These are phyloP conservation scores for Lineus longissimus DNA, from an alignment of 1,140 invertebrate genomes.

Conservation along the genomic window DNA sequence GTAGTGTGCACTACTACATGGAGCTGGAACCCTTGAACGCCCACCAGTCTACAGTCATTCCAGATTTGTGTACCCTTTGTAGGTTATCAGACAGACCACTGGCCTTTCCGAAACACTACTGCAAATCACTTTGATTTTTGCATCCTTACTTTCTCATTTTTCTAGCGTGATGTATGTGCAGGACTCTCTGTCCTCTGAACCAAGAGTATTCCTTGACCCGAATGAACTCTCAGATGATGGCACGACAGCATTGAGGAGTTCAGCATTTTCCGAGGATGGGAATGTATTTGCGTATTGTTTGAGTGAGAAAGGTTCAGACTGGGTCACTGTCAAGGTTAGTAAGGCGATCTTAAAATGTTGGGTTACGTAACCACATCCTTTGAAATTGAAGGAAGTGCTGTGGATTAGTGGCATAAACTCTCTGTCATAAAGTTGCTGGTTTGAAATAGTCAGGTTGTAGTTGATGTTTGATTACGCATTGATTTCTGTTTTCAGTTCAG, in stretches of 20 bases:
- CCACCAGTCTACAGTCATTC: too few relatives aligned
- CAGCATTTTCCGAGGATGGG: conserved; percentile 87
- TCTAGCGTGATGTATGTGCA: conserved; percentile 89
- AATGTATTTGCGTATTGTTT: conserved; percentile 85
- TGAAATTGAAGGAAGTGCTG: too few relatives aligned
- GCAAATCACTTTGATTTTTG: neutral
- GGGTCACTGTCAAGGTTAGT: conserved; percentile 74
- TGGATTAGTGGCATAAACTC: too few relatives aligned
- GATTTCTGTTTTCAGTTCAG: conserved; percentile 53
- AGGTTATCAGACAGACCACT: too few relatives aligned
- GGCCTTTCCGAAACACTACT: too few relatives aligned
- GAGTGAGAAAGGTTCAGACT: conserved; percentile 90
- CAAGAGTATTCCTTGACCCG: conserved; percentile 89
- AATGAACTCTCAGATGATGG: conserved; percentile 91
- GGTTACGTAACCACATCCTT: too few relatives aligned
- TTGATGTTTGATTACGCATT: too few relatives aligned
- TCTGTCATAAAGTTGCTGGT: too few relatives aligned
- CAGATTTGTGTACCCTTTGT: too few relatives aligned
- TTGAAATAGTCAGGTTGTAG: too few relatives aligned
- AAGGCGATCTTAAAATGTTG: neutral
- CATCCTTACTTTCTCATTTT: conserved; percentile 7
- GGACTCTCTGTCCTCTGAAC: conserved; percentile 73
- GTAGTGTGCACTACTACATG: too few relatives aligned
- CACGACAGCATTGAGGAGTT: conserved; percentile 76
- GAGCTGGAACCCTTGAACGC: too few relatives aligned